Evolutionary conservation across 2,113 vertebrate species (phyloP), one percentile per base, ranked within the genome.

Genomic region (Aegotheles bennettii): DNA sequence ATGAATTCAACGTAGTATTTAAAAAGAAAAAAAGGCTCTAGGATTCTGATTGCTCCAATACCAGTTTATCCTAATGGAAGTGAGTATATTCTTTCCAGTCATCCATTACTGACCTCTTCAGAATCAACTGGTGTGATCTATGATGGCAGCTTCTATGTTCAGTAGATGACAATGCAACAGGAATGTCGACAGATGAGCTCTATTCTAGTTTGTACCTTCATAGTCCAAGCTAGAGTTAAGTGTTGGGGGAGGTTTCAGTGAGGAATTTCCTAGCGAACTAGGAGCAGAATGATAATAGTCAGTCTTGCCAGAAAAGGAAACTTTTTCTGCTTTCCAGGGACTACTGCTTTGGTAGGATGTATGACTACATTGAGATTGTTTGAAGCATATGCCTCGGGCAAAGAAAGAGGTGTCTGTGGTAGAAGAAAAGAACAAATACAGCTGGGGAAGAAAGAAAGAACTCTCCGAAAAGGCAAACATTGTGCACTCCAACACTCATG

Each of bases 161-260:
- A 63, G 16, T 21, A 89, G 74, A 68, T 19, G 53, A n/a, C 47
- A 79, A 54, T 25, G 28, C 31, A 79, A 48, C 26, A 43, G 31
- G 4, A 10, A 54, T 42, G 59, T 25, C 3, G 1, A 61, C 23
- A 56, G 53, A 73, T 2, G 1, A 60, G 19, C 47, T 71, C 51
- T 74, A 7, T 79, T 68, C 23, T 13, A 18, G 23, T 56, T 42
- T 61, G 11, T n/a, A 74, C 33, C 31, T 65, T 65, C 0, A 0
- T 33, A 92, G 18, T 29, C 33, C 21, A 29, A 26, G 31, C 31
- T 53, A n/a, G 11, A 78, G 16, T 42, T n/a, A 71, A 60, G 12
- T 0, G 0, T 15, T 0, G 2, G 8, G 35, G 10, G 33, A 74
- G 53, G 54, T 43, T 73, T 78, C 23, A 60, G 54, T 23, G 28